Evolutionary conservation across 2,888 invertebrate species (phyloP), one percentile per base, ranked within the genome.

Genomic region (Clostera curtula): DNA sequence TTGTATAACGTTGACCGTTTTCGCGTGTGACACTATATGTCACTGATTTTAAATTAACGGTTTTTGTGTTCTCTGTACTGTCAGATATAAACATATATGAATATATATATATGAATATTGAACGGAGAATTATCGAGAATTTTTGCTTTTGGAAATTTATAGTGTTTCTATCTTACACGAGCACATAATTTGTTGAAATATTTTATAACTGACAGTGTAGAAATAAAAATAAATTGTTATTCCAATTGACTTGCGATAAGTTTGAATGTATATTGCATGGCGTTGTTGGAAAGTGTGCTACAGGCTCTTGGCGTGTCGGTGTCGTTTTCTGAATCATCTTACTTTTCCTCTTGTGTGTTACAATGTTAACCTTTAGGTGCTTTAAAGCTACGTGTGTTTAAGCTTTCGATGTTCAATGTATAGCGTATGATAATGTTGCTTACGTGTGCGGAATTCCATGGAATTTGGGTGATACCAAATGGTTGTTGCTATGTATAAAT

Each of bases 401-500:
- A 73, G 82, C 82, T 82, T 82, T 82, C 61, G 60, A 60, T 82
- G 82, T 80, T 77, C 52, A 56, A 41, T 79, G 70, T 76, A 67
- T 73, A 72, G 66, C 41, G 17, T 43, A 57, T 51, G 34, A 47
- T 56, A 62, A 58, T 32, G 50, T 64, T 66, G 79, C 79, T 79
- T 76, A 36, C 49, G 43, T 58, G 65, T 62, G 70, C 66, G 55
- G 58, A 55, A 31, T 56, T 47, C 62, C 31, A 65, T 63, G 82
- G 82, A 83, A 83, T 83, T 83, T 83, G 82, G 82, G 82, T 83
- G 82, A 80, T 72, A 58, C 72, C 76, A 80, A 82, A 77, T 75
- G 60, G 56, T 66, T 69, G 56, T 56, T 52, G 41, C n/a, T 38
- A 39, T 46, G 41, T 30, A 29, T 25, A 8, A 21, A 27, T 19